These are phyloP conservation scores for Drosophila yakuba DNA, from an alignment of 1,140 invertebrate genomes.

Conservation along the genomic window DNA sequence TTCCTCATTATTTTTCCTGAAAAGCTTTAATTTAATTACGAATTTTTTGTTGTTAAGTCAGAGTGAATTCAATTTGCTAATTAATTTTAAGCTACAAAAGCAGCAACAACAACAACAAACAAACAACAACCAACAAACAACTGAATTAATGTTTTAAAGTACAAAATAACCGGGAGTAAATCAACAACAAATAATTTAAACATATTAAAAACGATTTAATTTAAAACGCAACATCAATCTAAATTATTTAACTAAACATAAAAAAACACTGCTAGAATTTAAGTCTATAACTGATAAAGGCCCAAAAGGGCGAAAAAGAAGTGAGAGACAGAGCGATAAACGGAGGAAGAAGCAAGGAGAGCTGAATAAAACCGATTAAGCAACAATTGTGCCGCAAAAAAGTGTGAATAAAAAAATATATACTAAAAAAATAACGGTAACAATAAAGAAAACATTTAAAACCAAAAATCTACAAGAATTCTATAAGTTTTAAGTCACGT, in stretches of 20 bases:
- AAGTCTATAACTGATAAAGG: constrained; percentile 42
- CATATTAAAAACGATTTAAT: constrained; percentile 73
- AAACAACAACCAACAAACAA: constrained; percentile 72
- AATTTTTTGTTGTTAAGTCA: constrained; percentile 79
- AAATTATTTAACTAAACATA: constrained; percentile 72
- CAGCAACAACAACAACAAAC: constrained; percentile 72
- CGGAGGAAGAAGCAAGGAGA: constrained; percentile 28
- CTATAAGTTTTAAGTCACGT: constrained; percentile 79
- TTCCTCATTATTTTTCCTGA: constrained; percentile 80
- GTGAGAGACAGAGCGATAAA: constrained; percentile 21
- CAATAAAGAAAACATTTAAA: constrained; percentile 81
- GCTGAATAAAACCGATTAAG: constrained; percentile 65
- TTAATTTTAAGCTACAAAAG: constrained; percentile 70
- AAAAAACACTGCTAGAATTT: constrained; percentile 47
- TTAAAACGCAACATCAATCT: constrained; percentile 83
- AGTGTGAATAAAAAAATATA: constrained; percentile 63
- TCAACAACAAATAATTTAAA: constrained; percentile 75
- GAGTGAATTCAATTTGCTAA: constrained; percentile 80
- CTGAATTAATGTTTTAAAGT: constrained; percentile 84
- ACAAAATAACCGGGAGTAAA: constrained; percentile 84
- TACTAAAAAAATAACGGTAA: constrained; percentile 71
- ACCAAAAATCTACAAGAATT: constrained; percentile 83
- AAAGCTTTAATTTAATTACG: constrained; percentile 82
- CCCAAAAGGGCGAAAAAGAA: constrained; percentile 23
- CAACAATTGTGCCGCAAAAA: constrained; percentile 79